Base-by-base conservation (phyloP, 2,113 vertebrate genomes). In the Mastomys natalensis region DNA sequence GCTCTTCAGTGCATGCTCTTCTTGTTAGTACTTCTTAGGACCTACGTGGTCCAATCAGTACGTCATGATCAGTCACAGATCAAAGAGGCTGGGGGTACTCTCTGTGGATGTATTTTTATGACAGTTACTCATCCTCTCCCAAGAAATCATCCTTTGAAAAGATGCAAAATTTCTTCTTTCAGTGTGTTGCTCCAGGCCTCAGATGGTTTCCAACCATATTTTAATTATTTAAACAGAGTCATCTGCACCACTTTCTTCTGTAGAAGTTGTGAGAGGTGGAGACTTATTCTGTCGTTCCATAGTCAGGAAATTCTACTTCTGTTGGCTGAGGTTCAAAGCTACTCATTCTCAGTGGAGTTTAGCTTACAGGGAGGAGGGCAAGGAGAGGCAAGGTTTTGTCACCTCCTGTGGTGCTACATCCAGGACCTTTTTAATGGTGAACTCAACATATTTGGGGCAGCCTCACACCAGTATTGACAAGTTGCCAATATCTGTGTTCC, bases 301-400 rank as follows among this genome's bases (percentile, higher is more conserved):
- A 22, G 11, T 77, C 87, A 31, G 12, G 24, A 91, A 48, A 80
- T 94, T 93, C 87, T 88, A 58, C 13, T 76, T 58, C 93, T 94
- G 31, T 19, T 91, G 53, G 55, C 82, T 94, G 34, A 40, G 60
- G 12, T 55, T 64, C 85, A 93, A 70, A 62, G 3, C 0, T 88
- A 78, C 68, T 1, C 24, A 48, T 68, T 26, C 43, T 82, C 43
- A 9, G 24, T 24, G n/a, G 87, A 43, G 87, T 96, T 94, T 88
- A 91, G 95, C 19, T 48, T 64, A 68, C 26, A 76, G 43, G 43
- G 43, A 66, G 43, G 43, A 76, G 74, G 43, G 13, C 43, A 76
- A 29, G 12, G 43, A 48, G 11, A 76, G 74, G 43, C 43, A 48
- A 43, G 12, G 24, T 29, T 76, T 45, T 48, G 74, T 76, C 73